phyloP scores from a whole-genome alignment of 2,797 vertebrate genomes.

The Amblyopsis hoosieri region DNA sequence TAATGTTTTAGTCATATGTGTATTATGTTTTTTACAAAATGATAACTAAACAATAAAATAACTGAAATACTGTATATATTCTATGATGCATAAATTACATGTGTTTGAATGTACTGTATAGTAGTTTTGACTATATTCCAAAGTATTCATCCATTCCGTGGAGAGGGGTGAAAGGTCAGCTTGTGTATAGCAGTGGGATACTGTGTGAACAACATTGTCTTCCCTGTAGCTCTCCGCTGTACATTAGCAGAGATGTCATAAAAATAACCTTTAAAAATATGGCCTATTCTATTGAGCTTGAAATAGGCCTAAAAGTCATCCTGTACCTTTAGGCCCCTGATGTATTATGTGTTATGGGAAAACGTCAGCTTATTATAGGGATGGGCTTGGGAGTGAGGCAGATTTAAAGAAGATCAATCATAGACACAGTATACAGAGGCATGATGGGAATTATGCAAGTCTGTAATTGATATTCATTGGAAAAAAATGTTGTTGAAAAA shows the following conservation, averaged over 20 bases:
- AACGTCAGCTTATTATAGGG: conserved; percentile 41
- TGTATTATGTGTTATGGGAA: conserved; percentile 37
- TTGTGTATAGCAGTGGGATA: neutral
- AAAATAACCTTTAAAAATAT: conserved; percentile 19
- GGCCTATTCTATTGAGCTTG: conserved; percentile 25
- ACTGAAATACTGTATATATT: neutral
- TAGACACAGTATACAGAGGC: conserved; percentile 55
- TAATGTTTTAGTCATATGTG: neutral
- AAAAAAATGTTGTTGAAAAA: conserved; percentile 72
- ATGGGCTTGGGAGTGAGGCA: conserved; percentile 28
- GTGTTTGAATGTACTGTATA: too few species aligned
- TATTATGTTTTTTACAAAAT: neutral
- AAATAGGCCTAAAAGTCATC: conserved; percentile 27
- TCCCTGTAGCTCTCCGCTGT: neutral
- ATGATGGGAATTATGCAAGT: conserved; percentile 69
- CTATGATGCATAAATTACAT: neutral
- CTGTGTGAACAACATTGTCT: neutral
- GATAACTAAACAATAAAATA: neutral
- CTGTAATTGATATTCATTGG: conserved; percentile 82
- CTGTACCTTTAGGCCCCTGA: conserved; percentile 27
- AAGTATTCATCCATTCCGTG: too few species aligned
- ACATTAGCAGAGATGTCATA: neutral
- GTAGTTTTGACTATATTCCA: too few species aligned
- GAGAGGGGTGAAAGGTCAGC: neutral
- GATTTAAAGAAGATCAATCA: conserved; percentile 61